Evolutionary conservation across 2,797 vertebrate species (phyloP).

Genomic region (Cossypha caffra): DNA sequence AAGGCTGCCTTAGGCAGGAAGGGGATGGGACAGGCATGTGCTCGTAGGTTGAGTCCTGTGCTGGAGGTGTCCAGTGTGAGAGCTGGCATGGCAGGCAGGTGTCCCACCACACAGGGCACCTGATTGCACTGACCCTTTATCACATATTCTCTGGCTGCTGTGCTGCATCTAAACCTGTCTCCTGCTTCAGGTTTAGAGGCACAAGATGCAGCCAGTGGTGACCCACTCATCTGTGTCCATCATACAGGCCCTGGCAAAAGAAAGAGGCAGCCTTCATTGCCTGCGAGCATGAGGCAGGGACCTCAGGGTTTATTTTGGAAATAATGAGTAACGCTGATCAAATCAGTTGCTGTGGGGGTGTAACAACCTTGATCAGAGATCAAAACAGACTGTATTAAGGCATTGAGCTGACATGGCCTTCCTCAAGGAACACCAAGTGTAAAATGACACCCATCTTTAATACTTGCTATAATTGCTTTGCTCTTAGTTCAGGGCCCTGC

Average conservation of each 20-base stretch:
- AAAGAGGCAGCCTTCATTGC: neutral
- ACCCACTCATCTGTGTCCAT: neutral
- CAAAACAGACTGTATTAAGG: neutral
- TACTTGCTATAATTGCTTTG: neutral
- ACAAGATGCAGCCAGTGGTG: neutral
- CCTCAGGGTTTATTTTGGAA: neutral
- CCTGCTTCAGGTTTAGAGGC: neutral
- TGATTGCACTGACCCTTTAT: neutral
- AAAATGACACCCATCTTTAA: neutral
- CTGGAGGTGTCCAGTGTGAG: neutral
- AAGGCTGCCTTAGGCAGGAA: neutral
- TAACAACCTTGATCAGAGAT: neutral
- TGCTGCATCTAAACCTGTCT: neutral
- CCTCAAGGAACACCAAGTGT: neutral
- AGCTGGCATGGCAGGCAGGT: neutral
- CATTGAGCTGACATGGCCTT: neutral
- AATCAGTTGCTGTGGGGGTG: neutral
- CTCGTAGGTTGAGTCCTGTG: neutral
- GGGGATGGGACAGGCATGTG: too few species aligned
- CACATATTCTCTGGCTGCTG: neutral
- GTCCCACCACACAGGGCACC: neutral
- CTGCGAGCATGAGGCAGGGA: neutral
- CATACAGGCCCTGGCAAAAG: neutral
- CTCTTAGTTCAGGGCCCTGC: neutral
- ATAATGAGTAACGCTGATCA: neutral